These are phyloP conservation scores for Nestor notabilis DNA, from an alignment of 2,113 vertebrate species.

Conservation along the genomic window DNA sequence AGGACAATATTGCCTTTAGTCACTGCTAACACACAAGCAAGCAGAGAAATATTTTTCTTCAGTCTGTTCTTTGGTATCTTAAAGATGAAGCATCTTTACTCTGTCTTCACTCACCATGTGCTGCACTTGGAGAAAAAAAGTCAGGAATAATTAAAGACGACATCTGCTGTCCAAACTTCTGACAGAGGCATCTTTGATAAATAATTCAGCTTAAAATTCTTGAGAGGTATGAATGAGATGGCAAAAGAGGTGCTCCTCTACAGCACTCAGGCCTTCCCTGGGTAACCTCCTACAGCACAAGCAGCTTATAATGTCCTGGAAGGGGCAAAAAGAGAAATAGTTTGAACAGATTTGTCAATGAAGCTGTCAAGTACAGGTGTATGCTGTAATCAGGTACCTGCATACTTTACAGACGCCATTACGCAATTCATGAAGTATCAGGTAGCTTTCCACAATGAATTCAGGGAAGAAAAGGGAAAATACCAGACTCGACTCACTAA, in stretches of 20 bases:
- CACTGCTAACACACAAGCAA: not conserved
- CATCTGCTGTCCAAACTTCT: conserved; percentile 34
- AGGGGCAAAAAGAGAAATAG: not conserved
- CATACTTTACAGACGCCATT: conserved; percentile 32
- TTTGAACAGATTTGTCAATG: conserved; percentile 35
- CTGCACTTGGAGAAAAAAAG: not conserved
- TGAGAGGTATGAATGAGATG: not conserved
- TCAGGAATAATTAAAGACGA: conserved; percentile 51
- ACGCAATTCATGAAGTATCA: conserved; percentile 5
- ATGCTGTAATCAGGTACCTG: conserved; percentile 18
- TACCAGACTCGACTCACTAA: not conserved
- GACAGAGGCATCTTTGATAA: conserved; percentile 42
- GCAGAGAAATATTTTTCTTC: not conserved
- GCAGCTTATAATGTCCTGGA: not conserved
- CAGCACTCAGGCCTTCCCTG: not conserved
- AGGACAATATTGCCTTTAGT: not conserved
- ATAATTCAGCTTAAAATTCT: conserved; percentile 47
- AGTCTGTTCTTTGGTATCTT: not conserved
- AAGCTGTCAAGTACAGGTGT: not conserved
- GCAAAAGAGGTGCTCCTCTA: not conserved
- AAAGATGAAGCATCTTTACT: not conserved
- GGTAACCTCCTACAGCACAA: not conserved
- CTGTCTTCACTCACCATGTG: not conserved
- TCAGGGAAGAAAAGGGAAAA: not conserved
- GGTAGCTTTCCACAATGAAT: conserved; percentile 38